phyloP scores from a whole-genome alignment of 1,140 invertebrate genomes.

The Psix sp. region DNA sequence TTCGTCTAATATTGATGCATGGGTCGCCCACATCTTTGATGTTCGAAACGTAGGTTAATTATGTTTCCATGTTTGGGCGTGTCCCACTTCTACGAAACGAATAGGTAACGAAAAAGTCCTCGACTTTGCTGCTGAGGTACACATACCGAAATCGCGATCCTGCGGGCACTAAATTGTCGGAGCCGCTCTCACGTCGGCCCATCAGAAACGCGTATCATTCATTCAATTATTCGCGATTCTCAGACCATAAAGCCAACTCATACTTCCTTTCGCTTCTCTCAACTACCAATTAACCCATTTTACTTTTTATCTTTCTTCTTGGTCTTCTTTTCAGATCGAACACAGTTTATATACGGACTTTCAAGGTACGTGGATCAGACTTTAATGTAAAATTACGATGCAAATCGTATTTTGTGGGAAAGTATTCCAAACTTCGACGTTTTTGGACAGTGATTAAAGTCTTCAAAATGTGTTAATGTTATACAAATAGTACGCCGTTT shows the following conservation, averaged over 20 bases:
- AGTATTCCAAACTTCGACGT: too few relatives aligned
- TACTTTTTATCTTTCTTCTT: slow-evolving; percentile 32
- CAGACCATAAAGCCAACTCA: slow-evolving; percentile 35
- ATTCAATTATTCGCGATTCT: slow-evolving; percentile 49
- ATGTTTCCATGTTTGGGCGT: slow-evolving; percentile 42
- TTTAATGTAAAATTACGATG: too few relatives aligned
- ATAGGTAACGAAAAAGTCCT: slow-evolving; percentile 38
- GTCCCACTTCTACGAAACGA: slow-evolving; percentile 40
- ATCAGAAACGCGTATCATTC: slow-evolving; percentile 45
- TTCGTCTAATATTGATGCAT: slow-evolving; percentile 13
- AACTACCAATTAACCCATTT: slow-evolving; percentile 48
- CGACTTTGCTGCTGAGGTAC: slow-evolving; percentile 7
- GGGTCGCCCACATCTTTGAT: slow-evolving; percentile 25
- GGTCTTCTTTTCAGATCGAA: slow-evolving; percentile 11
- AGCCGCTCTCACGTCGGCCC: slow-evolving; percentile 28
- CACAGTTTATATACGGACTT: background rate
- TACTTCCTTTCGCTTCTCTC: slow-evolving; percentile 43
- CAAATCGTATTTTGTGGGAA: too few relatives aligned
- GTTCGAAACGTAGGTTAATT: slow-evolving; percentile 34
- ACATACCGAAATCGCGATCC: slow-evolving; percentile 16
- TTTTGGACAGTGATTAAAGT: too few relatives aligned
- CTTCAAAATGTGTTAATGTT: too few relatives aligned
- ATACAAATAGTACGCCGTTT: too few relatives aligned
- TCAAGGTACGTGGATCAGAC: slow-evolving; percentile 11
- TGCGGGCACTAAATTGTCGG: slow-evolving; percentile 5